A percentile compares a stretch with the other conserved stretches of the same genome.
Evolutionary conservation across 2,888 invertebrate species (phyloP).

Genomic region (Caenorhabditis sulstoni): DNA sequence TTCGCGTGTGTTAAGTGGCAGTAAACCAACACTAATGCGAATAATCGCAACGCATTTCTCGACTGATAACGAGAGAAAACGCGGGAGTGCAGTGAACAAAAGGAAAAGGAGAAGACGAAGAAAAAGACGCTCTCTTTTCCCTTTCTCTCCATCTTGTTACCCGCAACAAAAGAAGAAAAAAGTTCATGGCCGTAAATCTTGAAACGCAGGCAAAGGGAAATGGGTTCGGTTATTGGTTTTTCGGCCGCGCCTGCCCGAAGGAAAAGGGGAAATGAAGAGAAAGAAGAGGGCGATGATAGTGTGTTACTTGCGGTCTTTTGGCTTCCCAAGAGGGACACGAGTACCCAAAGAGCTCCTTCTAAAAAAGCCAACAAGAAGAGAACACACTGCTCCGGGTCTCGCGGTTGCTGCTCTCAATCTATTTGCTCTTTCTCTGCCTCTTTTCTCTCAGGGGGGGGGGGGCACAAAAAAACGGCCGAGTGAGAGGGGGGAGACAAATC

Average conservation of each 20-base stretch:
- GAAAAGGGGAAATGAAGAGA: conserved; percentile 7
- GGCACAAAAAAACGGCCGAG: conserved; percentile 1
- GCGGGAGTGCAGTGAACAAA: conserved; percentile 3
- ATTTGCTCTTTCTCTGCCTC: conserved; percentile 39
- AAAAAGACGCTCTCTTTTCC: conserved; percentile 18
- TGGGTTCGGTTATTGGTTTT: conserved; percentile 41
- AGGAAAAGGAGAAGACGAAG: neutral
- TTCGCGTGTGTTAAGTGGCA: conserved; percentile 29
- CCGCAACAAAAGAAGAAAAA: conserved; percentile 12
- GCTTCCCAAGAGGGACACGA: conserved; percentile 8
- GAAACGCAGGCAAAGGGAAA: conserved; percentile 27
- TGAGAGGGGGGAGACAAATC: conserved; percentile 27
- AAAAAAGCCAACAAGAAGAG: conserved; percentile 29
- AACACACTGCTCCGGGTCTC: neutral
- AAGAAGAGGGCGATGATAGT: conserved; percentile 28
- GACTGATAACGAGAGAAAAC: conserved; percentile 48
- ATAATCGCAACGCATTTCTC: conserved; percentile 18
- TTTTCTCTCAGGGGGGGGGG: conserved; percentile 22
- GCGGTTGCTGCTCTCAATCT: conserved; percentile 32
- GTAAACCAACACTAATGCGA: conserved; percentile 41
- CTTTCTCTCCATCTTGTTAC: conserved; percentile 20
- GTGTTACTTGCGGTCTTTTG: conserved; percentile 28
- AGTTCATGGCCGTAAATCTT: conserved; percentile 54
- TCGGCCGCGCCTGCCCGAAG: conserved; percentile 6
- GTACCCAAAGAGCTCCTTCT: conserved; percentile 8